Percentiles rank a stretch among this genome's conserved stretches.
Conservation (phyloP, 2,797 vertebrate species). For the Aphelocoma californica region DNA sequence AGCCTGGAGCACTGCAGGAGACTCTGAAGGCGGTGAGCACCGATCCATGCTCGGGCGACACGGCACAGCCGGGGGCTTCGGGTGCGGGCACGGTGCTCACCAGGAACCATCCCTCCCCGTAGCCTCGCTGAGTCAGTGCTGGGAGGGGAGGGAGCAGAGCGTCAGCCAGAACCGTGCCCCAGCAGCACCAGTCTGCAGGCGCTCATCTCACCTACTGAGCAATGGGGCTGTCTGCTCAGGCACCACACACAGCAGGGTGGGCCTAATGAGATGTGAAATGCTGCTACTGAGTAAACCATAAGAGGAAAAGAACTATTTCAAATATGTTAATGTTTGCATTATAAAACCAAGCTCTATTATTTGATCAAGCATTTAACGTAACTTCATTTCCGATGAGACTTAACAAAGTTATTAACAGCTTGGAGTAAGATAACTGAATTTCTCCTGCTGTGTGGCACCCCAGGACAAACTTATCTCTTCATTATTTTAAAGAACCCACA, state of each 20-base stretch:
- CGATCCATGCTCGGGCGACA: slow-evolving; percentile 79
- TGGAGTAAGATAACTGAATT: not conserved
- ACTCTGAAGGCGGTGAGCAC: slow-evolving; percentile 82
- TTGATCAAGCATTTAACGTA: not conserved
- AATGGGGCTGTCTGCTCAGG: not conserved
- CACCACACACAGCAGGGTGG: accelerated
- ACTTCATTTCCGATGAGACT: not conserved
- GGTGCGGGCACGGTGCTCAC: slow-evolving; percentile 55
- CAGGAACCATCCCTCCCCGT: slow-evolving; percentile 53
- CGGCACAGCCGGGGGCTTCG: slow-evolving; percentile 67
- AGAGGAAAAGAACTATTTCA: not conserved
- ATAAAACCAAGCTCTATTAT: not conserved
- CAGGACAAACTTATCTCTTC: not conserved
- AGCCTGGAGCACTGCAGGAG: slow-evolving; percentile 75
- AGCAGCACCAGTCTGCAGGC: not conserved
- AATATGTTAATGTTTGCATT: not conserved
- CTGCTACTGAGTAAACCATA: not conserved
- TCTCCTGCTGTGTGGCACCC: not conserved
- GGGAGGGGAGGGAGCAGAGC: not conserved
- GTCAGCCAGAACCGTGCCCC: not conserved
- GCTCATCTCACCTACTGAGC: not conserved
- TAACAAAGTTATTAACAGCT: not conserved
- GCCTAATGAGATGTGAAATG: not conserved
- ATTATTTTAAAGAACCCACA: not conserved
- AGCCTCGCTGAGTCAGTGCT: slow-evolving; percentile 48